Evolutionary conservation across 2,797 vertebrate species (phyloP).

Genomic region (Gila robusta): DNA sequence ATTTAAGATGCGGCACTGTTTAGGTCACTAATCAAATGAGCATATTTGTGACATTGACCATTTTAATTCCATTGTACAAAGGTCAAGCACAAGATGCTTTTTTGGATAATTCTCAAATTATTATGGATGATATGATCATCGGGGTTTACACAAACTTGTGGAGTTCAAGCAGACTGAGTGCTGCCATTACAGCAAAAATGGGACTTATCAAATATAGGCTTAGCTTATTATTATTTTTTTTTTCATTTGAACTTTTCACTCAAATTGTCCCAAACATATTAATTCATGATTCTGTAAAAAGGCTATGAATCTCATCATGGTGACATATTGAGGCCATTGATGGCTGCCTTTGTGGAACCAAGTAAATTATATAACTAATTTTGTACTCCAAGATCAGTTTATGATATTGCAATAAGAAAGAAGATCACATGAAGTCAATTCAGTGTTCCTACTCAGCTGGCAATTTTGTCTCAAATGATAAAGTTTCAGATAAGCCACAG

Average conservation of each 20-base stretch:
- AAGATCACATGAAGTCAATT: slow-evolving; percentile 13
- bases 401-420: background rate
- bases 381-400: background rate
- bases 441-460: background rate
- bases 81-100: background rate
- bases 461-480: background rate
- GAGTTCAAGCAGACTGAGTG: background rate
- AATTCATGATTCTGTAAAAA: background rate
- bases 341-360: background rate
- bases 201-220: background rate
- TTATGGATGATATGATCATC: background rate
- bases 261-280: background rate
- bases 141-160: background rate
- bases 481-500: slow-evolving; percentile 4
- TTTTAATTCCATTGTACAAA: background rate
- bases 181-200: background rate
- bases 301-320: background rate
- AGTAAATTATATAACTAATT: background rate
- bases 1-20: background rate
- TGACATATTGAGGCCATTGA: background rate
- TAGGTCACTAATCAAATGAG: background rate
- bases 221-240: background rate
- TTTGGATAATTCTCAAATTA: background rate
- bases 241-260: background rate
- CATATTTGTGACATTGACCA: background rate